Conservation (phyloP, 2,113 vertebrate species). For the Turdus rufiventris region DNA sequence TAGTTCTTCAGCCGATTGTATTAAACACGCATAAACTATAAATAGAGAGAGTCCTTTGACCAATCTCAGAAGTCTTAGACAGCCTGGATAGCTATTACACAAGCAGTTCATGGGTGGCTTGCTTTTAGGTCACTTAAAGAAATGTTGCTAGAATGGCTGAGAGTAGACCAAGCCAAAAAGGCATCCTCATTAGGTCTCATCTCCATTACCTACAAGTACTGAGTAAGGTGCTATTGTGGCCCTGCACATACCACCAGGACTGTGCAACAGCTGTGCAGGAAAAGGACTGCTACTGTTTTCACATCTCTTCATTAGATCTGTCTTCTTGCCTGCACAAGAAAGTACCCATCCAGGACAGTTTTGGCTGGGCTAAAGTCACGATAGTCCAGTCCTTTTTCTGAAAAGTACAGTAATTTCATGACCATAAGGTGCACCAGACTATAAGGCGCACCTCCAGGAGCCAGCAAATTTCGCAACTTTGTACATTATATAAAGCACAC, state of each 20-base stretch:
- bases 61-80: not conserved
- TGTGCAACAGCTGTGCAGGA: not conserved
- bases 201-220: not conserved
- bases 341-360: not conserved
- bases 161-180: not conserved
- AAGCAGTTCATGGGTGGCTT: not conserved
- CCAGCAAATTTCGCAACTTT: no score
- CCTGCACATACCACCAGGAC: not conserved
- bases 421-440: no score
- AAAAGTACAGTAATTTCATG: no score
- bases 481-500: no score
- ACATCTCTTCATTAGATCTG: not conserved
- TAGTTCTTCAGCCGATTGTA: not conserved
- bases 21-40: not conserved
- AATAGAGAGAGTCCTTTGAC: not conserved
- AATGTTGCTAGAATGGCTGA: not conserved
- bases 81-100: not conserved
- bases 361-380: not conserved
- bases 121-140: slow-evolving; percentile 7
- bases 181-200: not conserved
- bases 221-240: not conserved
- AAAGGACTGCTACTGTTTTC: not conserved
- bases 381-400: not conserved
- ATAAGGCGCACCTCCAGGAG: no score
- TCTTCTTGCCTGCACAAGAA: not conserved